Conservation (phyloP, 2,113 vertebrate genomes). For the Spea bombifrons region DNA sequence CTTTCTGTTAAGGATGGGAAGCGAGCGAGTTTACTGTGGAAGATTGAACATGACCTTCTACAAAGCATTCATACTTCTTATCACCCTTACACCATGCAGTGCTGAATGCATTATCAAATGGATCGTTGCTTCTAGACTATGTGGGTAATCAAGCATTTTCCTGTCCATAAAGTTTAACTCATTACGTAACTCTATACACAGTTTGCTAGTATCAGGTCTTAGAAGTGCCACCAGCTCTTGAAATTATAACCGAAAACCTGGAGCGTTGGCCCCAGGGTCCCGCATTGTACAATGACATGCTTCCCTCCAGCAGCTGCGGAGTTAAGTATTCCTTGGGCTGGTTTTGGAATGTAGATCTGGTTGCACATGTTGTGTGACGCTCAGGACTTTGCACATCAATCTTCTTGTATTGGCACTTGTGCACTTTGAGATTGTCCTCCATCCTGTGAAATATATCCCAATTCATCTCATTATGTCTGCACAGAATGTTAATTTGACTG, state of each 20-base stretch:
- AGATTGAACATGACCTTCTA: neutral
- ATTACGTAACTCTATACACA: no score
- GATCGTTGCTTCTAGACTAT: no score
- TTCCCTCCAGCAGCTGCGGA: slow-evolving; percentile 9
- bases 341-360: slow-evolving; percentile 7
- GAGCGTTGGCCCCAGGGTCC: no score
- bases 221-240: no score
- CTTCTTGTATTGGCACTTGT: slow-evolving; percentile 9
- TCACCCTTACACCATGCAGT: no score
- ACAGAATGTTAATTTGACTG: neutral
- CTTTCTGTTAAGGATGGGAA: slow-evolving; percentile 6
- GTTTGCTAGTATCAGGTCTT: no score
- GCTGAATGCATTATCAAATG: no score
- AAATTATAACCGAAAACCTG: no score
- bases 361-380: slow-evolving; percentile 15
- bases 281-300: neutral
- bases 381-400: slow-evolving; percentile 6
- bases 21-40: neutral
- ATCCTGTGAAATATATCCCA: neutral
- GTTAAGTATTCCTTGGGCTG: neutral
- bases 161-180: no score
- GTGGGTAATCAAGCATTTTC: no score
- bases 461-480: neutral
- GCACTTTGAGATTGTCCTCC: neutral
- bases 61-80: neutral